Percentiles rank a stretch among this genome's conserved stretches.
These are phyloP conservation scores for Noturus placidus DNA, from an alignment of 2,113 vertebrate species.

Conservation along the genomic window DNA sequence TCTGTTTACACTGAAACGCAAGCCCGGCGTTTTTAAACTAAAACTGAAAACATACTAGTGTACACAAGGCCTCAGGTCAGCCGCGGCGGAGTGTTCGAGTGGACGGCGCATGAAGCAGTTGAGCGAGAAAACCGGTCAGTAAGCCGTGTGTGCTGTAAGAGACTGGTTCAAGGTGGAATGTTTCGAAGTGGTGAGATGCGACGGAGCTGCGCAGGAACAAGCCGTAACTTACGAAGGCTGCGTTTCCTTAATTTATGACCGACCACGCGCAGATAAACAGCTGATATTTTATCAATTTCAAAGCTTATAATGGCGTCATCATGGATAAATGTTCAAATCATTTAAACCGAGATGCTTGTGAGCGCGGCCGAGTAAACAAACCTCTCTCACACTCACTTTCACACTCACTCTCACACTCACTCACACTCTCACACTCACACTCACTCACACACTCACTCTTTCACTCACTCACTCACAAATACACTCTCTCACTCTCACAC, in stretches of 20 bases:
- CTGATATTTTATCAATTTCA: background rate
- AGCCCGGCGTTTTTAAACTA: too few species aligned
- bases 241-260: background rate
- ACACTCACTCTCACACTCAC: too few species aligned
- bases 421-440: slow-evolving; percentile 15
- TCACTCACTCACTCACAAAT: too few species aligned
- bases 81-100: background rate
- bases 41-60: too few species aligned
- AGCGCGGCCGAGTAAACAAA: too few species aligned
- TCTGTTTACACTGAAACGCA: too few species aligned
- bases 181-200: slow-evolving; percentile 49
- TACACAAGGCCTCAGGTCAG: too few species aligned
- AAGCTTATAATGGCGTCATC: background rate
- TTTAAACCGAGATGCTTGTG: background rate
- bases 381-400: background rate
- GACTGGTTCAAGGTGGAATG: background rate
- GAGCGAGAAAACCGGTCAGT: background rate
- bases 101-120: background rate
- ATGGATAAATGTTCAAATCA: background rate
- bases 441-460: background rate
- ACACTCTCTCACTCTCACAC: slow-evolving; percentile 14
- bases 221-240: slow-evolving; percentile 54
- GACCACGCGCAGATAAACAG: slow-evolving; percentile 35
- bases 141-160: background rate
- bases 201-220: slow-evolving; percentile 46